Evolutionary conservation across 2,888 invertebrate genomes (phyloP), one percentile per base, ranked within the genome.

Genomic region (Oithona nana): DNA sequence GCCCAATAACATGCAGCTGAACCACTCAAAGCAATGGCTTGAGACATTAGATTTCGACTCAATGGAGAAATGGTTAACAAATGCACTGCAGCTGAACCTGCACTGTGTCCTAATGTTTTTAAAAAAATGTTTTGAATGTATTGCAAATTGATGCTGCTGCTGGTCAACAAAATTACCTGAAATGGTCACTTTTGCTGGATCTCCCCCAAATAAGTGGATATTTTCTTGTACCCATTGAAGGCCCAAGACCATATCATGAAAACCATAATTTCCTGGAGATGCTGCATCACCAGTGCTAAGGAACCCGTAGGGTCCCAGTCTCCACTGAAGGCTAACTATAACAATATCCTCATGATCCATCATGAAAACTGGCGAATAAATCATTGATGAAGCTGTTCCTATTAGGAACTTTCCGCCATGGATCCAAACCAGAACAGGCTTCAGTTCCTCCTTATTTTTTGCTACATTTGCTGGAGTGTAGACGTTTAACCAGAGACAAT

Each of bases 341-440:
- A 67, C 56, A 4, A 67, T 28, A 49, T 64, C 65, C n/a, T n/a
- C n/a, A 31, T 64, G 61, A 63, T 66, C 64, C 26, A 66, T 28
- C 26, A 66, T 22, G 16, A 52, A 39, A n/a, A 51, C 57, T 20
- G 64, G 65, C 2, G 64, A 64, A 24, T 67, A 65, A 13, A 61
- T 24, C 13, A 28, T 51, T 11, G 64, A 39, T 22, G 60, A 58
- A n/a, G 55, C 61, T 68, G 67, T 59, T 68, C 67, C 63, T n/a
- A 54, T 39, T 20, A 51, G 49, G 54, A 65, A 67, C 30, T 65
- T 64, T 6, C 67, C 67, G 31, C 69, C 67, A 55, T 70, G 68
- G 51, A 72, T 64, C 3, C 68, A 67, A 59, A 73, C 62, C 2
- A 62, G 8, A 22, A 56, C 66, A 1, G 59, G 50, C 22, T 11